Base-by-base conservation (phyloP, 2,797 vertebrate species). In the Phataginus tricuspis region DNA sequence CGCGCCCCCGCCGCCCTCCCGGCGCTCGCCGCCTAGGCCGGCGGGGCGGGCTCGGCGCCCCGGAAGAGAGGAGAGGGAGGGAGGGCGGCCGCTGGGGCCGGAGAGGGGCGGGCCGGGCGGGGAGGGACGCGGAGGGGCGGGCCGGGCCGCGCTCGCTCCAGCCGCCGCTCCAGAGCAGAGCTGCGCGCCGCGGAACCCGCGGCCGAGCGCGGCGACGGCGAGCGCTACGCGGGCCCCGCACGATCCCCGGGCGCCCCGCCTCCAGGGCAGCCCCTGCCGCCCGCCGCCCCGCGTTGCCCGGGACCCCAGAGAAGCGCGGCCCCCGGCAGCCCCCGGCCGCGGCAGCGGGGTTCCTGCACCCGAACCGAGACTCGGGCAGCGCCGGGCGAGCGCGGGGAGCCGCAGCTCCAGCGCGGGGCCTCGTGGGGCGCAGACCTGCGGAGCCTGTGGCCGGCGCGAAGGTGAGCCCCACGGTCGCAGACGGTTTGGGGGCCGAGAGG, bases 111-210 rank as follows among this genome's bases (percentile, higher is more conserved):
- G 97, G 96, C 69, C 91, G 64, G 95, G 82, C 86, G 5, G 93
- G 96, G 97, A 91, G 93, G 68, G 84, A 55, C 86, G 86, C 42
- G 34, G 77, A 96, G 94, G 96, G 97, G 96, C 96, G 96, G 94
- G 94, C 80, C 89, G 79, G 96, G 86, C 89, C 53, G 89, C 83
- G 23, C 72, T 42, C 3, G 23, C 95, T 87, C n/a, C 74, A 57
- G 95, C 95, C 78, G 10, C 74, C 4, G 88, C 96, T 79, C 87
- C 1, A 13, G 64, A 80, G 83, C 89, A 7, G 71, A 85, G 91
- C 88, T 2, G 91, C 95, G 51, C 95, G 84, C 90, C 71, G 80
- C 90, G 69, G 93, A 93, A 92, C 91, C 91, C 49, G 37, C 59
- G 69, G 91, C 64, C 68, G 4, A 72, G 95, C 90, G 75, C n/a